A percentile compares a stretch with the other conserved stretches of the same genome.
These are phyloP conservation scores for Oriolus oriolus DNA, from an alignment of 2,113 vertebrate genomes.

Conservation along the genomic window DNA sequence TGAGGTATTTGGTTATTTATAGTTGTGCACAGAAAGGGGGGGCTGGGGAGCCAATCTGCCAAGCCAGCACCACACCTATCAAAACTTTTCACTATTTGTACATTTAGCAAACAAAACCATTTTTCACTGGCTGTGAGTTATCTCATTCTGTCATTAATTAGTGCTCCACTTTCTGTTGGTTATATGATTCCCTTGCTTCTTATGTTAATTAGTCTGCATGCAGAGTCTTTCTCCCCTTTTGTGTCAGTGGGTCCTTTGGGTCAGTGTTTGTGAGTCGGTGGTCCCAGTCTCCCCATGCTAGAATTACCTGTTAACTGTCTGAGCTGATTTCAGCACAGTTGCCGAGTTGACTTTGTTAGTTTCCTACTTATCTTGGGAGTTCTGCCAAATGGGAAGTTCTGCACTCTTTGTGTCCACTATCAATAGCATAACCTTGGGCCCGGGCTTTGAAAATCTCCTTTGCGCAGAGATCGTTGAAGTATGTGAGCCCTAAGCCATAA, in stretches of 20 bases:
- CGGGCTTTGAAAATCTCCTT: not conserved
- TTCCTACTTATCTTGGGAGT: not conserved
- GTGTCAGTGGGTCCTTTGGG: not conserved
- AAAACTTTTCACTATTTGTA: not conserved
- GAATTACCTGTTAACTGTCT: not conserved
- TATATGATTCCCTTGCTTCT: not conserved
- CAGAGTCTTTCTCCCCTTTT: not conserved
- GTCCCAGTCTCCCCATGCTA: not conserved
- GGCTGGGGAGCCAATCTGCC: not conserved
- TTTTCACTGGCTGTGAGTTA: not conserved
- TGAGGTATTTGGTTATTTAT: not conserved
- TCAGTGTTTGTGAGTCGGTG: not conserved
- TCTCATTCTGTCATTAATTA: not conserved
- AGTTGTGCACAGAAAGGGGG: not conserved
- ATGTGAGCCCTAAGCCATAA: not conserved
- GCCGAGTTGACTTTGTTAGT: not conserved
- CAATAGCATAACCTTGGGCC: not conserved
- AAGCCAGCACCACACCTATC: not conserved
- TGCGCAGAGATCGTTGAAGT: not conserved
- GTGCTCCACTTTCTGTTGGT: not conserved
- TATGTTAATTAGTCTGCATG: not conserved
- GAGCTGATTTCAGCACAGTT: not conserved
- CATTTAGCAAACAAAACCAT: not conserved
- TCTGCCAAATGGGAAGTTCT: not conserved
- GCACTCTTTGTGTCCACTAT: not conserved